A percentile compares a stretch with the other conserved stretches of the same genome.
phyloP scores from a whole-genome alignment of 2,113 vertebrate genomes.

The Gavialis gangeticus region DNA sequence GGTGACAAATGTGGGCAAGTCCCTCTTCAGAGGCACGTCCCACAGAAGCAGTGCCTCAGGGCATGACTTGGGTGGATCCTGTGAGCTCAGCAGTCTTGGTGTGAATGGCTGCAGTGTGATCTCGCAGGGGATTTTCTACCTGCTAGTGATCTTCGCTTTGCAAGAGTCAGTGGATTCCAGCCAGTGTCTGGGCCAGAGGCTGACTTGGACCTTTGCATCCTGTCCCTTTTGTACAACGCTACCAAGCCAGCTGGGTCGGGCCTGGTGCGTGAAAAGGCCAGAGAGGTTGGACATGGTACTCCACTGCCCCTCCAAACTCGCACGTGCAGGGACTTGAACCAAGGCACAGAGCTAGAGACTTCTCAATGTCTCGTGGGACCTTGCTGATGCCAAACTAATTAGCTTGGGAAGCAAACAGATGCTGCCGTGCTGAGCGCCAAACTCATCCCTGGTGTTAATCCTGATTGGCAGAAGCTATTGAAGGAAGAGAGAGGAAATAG shows the following conservation, averaged over 20 bases:
- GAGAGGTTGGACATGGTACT: background rate
- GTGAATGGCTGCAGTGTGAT: background rate
- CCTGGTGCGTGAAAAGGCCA: background rate
- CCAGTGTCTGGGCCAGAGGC: background rate
- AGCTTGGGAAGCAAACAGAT: background rate
- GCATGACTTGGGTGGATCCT: background rate
- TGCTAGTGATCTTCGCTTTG: no score
- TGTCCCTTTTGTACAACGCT: background rate
- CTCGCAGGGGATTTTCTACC: background rate
- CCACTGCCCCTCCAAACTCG: background rate
- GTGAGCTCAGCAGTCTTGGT: background rate
- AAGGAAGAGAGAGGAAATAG: background rate
- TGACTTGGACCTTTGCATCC: background rate
- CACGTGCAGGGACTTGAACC: background rate
- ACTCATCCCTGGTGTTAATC: background rate
- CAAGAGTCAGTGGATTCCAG: background rate
- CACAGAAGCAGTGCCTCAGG: background rate
- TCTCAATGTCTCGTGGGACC: background rate
- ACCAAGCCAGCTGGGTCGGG: no score
- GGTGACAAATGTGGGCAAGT: background rate
- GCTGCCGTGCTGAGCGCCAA: background rate
- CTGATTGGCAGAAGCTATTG: background rate
- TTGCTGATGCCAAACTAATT: background rate
- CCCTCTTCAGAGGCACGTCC: background rate
- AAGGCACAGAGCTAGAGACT: background rate